phyloP scores from a whole-genome alignment of 2,888 invertebrate species.

The Caenorhabditis sp. region DNA sequence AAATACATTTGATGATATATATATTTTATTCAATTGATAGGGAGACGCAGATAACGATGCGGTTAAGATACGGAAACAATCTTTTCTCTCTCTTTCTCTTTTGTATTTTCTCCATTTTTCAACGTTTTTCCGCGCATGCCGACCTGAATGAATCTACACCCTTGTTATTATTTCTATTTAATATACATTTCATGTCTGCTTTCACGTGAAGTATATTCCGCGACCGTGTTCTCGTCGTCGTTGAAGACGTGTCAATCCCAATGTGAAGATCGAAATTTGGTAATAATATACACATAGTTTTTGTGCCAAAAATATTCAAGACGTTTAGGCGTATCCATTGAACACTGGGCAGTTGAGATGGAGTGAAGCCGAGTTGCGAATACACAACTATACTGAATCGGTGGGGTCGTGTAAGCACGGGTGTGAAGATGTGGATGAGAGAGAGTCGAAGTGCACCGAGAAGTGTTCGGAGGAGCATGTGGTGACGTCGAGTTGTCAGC shows the following conservation, averaged over 20 bases:
- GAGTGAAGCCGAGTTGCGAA: slow-evolving; percentile 29
- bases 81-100: background rate
- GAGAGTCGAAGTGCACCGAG: slow-evolving; percentile 55
- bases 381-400: slow-evolving; percentile 50
- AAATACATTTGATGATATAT: slow-evolving; percentile 27
- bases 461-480: slow-evolving; percentile 48
- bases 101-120: background rate
- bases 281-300: no score
- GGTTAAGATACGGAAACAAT: slow-evolving; percentile 3
- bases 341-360: slow-evolving; percentile 49
- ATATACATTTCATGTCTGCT: background rate
- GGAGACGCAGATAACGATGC: slow-evolving; percentile 20
- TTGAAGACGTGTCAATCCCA: slow-evolving; percentile 60
- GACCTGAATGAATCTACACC: background rate
- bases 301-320: background rate
- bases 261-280: slow-evolving; percentile 64
- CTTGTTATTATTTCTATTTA: background rate
- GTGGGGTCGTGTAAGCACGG: slow-evolving; percentile 62
- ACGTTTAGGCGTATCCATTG: slow-evolving; percentile 60
- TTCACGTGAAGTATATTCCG: slow-evolving; percentile 3
- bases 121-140: background rate
- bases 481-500: slow-evolving; percentile 44
- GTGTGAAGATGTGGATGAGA: slow-evolving; percentile 63
- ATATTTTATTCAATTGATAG: slow-evolving; percentile 35
- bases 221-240: slow-evolving; percentile 61